Conservation (phyloP, 2,888 invertebrate species). For the Lissocephala sabroskyi region DNA sequence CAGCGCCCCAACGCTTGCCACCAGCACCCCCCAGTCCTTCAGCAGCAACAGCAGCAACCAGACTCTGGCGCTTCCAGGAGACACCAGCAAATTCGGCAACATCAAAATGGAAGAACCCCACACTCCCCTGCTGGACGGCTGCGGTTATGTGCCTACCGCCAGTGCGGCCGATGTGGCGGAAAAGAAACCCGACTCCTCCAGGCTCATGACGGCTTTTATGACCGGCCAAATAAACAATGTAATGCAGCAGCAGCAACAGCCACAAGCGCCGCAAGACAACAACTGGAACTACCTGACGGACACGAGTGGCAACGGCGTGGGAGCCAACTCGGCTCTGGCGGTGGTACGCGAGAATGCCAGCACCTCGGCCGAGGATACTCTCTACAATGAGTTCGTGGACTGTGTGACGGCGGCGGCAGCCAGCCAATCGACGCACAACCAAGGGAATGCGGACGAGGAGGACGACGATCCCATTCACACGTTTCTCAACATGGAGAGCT, state of each 20-base stretch:
- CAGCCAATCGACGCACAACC: constrained; percentile 12
- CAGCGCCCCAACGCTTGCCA: constrained; percentile 11
- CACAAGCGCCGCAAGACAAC: constrained; percentile 34
- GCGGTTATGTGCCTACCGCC: constrained; percentile 33
- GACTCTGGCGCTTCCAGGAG: constrained; percentile 27
- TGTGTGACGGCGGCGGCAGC: constrained; percentile 44
- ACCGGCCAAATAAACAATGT: constrained; percentile 44
- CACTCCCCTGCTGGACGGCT: constrained; percentile 37
- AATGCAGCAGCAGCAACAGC: constrained; percentile 39
- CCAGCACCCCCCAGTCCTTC: constrained; percentile 31
- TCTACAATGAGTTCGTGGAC: constrained; percentile 61
- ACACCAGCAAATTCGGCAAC: constrained; percentile 38
- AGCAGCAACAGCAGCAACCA: constrained; percentile 48
- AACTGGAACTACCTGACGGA: constrained; percentile 60
- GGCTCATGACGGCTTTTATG: constrained; percentile 35
- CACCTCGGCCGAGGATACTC: constrained; percentile 40
- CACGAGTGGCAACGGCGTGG: constrained; percentile 30
- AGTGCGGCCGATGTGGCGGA: constrained; percentile 18
- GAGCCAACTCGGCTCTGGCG: constrained; percentile 27
- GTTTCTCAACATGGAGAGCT: constrained; percentile 69
- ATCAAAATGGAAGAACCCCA: constrained; percentile 59
- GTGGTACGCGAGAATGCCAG: constrained; percentile 33
- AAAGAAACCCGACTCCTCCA: constrained; percentile 35
- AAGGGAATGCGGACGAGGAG: constrained; percentile 49
- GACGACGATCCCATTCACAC: constrained; percentile 70